These are phyloP conservation scores for Macquaria australasica DNA, from an alignment of 2,113 vertebrate genomes.

Conservation along the genomic window DNA sequence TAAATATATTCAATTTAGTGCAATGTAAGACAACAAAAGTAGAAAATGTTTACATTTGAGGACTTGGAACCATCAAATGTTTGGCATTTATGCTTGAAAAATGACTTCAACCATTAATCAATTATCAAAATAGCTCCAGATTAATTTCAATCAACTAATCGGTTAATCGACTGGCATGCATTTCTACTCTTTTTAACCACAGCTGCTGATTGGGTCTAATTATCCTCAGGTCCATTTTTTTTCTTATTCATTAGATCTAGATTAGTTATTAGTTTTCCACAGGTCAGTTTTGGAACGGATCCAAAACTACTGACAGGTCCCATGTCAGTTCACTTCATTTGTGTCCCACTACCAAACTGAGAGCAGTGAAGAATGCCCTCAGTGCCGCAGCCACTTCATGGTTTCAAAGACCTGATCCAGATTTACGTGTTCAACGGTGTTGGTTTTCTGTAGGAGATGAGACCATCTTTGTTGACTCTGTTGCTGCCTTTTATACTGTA, in stretches of 20 bases:
- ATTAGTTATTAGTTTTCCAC: neutral
- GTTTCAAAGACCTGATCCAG: constrained; percentile 30
- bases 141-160: neutral
- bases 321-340: neutral
- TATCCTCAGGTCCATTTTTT: neutral
- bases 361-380: neutral
- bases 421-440: neutral
- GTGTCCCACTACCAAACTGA: neutral
- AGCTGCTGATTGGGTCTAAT: neutral
- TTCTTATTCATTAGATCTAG: neutral
- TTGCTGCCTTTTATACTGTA: neutral
- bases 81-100: neutral
- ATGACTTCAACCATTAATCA: neutral
- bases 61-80: neutral
- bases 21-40: neutral
- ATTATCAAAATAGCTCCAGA: neutral
- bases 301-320: neutral
- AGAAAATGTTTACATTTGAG: neutral
- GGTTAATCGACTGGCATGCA: no score
- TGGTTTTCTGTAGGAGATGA: constrained; percentile 6
- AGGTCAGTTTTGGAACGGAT: neutral
- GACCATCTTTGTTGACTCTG: neutral
- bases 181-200: neutral
- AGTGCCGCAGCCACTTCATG: neutral
- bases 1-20: neutral